phyloP scores from a whole-genome alignment of 2,113 vertebrate genomes.

The Dolichallabes microphthalmus region DNA sequence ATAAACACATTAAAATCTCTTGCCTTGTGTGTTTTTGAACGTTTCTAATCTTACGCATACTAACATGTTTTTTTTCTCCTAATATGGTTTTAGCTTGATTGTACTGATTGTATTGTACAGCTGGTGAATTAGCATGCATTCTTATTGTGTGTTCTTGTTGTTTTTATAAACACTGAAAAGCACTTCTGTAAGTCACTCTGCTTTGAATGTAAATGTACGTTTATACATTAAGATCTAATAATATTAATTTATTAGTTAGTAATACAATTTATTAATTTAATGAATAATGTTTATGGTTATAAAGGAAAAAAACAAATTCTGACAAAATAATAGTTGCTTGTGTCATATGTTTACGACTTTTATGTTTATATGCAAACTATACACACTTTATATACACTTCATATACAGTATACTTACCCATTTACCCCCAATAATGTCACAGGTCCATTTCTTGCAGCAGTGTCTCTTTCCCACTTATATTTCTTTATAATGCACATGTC shows the following conservation, averaged over 20 bases:
- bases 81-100: background rate
- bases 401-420: background rate
- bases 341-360: background rate
- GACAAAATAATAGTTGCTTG: background rate
- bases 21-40: background rate
- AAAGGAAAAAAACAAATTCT: background rate
- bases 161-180: background rate
- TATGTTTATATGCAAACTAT: background rate
- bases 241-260: too few species aligned
- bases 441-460: background rate
- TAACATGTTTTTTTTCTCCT: background rate
- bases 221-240: too few species aligned
- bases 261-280: too few species aligned
- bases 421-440: background rate
- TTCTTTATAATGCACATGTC: background rate
- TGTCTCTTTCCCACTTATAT: background rate
- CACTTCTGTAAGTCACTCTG: background rate
- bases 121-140: background rate
- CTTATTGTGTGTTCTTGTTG: background rate
- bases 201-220: background rate
- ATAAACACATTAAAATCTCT: background rate
- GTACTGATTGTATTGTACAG: background rate
- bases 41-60: too few species aligned
- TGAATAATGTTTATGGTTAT: background rate
- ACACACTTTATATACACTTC: background rate